Conservation (phyloP, 2,113 vertebrate species). For the Danionella cerebrum region DNA sequence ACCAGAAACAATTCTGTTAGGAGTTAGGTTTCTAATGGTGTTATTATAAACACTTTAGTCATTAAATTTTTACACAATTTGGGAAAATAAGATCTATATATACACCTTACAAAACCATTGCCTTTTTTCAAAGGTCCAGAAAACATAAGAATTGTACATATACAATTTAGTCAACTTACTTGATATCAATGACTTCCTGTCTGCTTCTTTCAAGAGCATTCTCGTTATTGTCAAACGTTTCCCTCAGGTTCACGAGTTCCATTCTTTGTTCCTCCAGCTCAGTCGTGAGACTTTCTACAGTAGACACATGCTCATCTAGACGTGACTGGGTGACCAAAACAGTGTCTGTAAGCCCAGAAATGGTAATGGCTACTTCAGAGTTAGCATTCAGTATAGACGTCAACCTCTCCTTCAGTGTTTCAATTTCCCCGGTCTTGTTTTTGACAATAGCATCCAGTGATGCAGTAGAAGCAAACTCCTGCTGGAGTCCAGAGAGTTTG, state of each 20-base stretch:
- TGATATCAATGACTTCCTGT: slow-evolving; percentile 31
- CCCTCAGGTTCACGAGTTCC: slow-evolving; percentile 28
- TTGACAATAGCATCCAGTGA: slow-evolving; percentile 25
- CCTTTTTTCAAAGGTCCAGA: too few species aligned
- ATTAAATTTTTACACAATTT: too few species aligned
- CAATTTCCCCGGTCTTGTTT: slow-evolving; percentile 36
- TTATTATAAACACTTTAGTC: too few species aligned
- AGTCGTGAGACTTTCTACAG: slow-evolving; percentile 19
- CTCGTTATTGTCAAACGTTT: slow-evolving; percentile 19
- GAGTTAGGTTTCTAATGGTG: too few species aligned
- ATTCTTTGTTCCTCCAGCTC: slow-evolving; percentile 28
- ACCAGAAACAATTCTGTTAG: too few species aligned
- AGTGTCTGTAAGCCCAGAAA: slow-evolving; percentile 24
- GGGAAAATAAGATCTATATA: too few species aligned
- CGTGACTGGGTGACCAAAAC: slow-evolving; percentile 20
- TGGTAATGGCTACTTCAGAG: slow-evolving; percentile 25
- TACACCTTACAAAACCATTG: too few species aligned
- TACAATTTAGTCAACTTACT: slow-evolving; percentile 25
- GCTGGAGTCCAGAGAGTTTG: slow-evolving; percentile 31
- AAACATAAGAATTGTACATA: too few species aligned
- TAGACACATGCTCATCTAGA: slow-evolving; percentile 24
- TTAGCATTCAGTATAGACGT: slow-evolving; percentile 29
- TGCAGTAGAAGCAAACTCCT: slow-evolving; percentile 30
- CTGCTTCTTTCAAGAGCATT: slow-evolving; percentile 9
- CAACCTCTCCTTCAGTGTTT: slow-evolving; percentile 33